These are phyloP conservation scores for Heliconius aoede DNA, from an alignment of 2,888 invertebrate species.

Conservation along the genomic window DNA sequence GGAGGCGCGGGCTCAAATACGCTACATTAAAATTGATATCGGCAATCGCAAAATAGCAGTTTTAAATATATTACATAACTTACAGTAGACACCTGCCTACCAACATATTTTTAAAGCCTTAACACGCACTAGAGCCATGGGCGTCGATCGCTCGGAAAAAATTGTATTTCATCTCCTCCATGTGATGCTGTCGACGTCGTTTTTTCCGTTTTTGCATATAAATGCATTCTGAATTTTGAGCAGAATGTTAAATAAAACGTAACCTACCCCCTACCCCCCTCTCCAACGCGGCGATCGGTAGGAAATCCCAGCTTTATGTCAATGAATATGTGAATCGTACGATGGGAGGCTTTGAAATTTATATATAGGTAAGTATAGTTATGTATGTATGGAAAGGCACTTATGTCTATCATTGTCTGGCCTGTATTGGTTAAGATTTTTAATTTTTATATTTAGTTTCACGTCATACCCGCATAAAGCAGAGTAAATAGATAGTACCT, in stretches of 20 bases:
- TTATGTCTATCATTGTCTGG: neutral
- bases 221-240: slow-evolving; percentile 43
- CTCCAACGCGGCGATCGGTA: slow-evolving; percentile 12
- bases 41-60: neutral
- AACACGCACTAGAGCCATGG: slow-evolving; percentile 29
- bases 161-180: slow-evolving; percentile 37
- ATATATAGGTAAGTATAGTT: neutral
- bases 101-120: slow-evolving; percentile 22
- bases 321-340: slow-evolving; percentile 3
- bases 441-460: neutral
- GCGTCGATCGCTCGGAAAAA: slow-evolving; percentile 37
- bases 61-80: neutral
- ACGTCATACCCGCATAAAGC: too few relatives aligned
- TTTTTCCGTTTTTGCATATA: slow-evolving; percentile 45
- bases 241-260: slow-evolving; percentile 40
- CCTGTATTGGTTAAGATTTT: neutral
- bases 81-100: neutral
- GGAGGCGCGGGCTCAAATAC: too few relatives aligned
- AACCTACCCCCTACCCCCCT: slow-evolving; percentile 9
- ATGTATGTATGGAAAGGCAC: neutral
- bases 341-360: slow-evolving; percentile 1
- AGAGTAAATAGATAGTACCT: too few relatives aligned
- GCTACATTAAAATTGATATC: too few relatives aligned
- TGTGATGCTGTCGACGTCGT: slow-evolving; percentile 34
- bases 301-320: slow-evolving; percentile 24